phyloP scores from a whole-genome alignment of 2,888 invertebrate species.

The Caenorhabditis imperialis region DNA sequence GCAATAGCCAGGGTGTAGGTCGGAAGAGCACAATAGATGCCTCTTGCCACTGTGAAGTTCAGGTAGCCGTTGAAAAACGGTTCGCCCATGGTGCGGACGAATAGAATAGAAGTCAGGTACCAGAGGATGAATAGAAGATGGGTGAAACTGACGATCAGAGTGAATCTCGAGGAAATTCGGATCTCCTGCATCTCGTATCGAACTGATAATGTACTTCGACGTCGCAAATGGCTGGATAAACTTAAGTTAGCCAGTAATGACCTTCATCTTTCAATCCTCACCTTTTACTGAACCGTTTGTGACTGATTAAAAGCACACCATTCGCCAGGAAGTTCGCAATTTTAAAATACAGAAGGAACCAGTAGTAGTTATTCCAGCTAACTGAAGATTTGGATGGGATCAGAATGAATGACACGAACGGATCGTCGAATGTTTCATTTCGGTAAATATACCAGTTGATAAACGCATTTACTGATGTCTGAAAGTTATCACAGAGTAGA shows the following conservation, averaged over 20 bases:
- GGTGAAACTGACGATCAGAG: slow-evolving; percentile 27
- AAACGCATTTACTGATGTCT: slow-evolving; percentile 2
- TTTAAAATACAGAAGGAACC: slow-evolving; percentile 25
- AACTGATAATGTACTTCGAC: slow-evolving; percentile 18
- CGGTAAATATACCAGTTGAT: slow-evolving; percentile 8
- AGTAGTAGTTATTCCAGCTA: slow-evolving; percentile 17
- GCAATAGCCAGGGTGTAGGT: slow-evolving; percentile 31
- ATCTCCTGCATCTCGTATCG: slow-evolving; percentile 37
- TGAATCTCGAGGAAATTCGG: slow-evolving; percentile 29
- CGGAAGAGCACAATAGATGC: slow-evolving; percentile 27
- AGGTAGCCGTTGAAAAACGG: slow-evolving; percentile 33
- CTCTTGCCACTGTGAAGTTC: slow-evolving; percentile 35
- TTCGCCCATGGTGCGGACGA: slow-evolving; percentile 17
- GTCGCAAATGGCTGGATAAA: slow-evolving; percentile 14
- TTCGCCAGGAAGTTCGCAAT: slow-evolving; percentile 15
- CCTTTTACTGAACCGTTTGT: slow-evolving; percentile 10
- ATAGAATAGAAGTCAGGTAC: slow-evolving; percentile 22
- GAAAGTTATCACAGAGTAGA: neutral
- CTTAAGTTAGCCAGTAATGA: too few species aligned
- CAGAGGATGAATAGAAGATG: slow-evolving; percentile 39
- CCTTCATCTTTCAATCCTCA: too few species aligned
- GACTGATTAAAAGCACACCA: slow-evolving; percentile 9
- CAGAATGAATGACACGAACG: slow-evolving; percentile 25
- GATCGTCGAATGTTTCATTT: slow-evolving; percentile 25
- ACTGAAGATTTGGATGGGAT: slow-evolving; percentile 23